Percentiles rank a stretch among this genome's conserved stretches.
Evolutionary conservation across 2,888 invertebrate species (phyloP).

Genomic region (Cinara cedri): DNA sequence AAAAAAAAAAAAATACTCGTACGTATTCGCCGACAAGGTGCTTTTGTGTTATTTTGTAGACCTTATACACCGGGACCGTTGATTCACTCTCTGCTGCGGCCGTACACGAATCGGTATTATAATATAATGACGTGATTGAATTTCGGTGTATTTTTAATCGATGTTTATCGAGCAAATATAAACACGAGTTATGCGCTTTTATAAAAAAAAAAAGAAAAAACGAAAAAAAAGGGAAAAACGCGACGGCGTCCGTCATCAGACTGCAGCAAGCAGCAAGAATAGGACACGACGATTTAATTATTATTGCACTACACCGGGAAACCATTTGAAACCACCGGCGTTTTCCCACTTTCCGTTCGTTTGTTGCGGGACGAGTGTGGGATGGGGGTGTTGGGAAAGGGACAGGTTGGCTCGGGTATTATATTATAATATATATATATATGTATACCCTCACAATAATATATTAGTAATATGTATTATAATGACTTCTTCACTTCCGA

Average conservation of each 20-base stretch:
- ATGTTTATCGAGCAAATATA: slow-evolving; percentile 43
- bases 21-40: not conserved
- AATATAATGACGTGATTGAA: slow-evolving; percentile 24
- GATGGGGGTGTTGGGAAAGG: too few species aligned
- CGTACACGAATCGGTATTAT: too few species aligned
- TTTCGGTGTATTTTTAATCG: slow-evolving; percentile 42
- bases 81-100: not conserved
- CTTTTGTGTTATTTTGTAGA: not conserved
- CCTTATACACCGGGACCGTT: not conserved
- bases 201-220: too few species aligned
- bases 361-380: too few species aligned
- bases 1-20: slow-evolving; percentile 20
- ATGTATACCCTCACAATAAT: too few species aligned
- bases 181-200: slow-evolving; percentile 21
- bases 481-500: slow-evolving; percentile 32
- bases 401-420: not conserved
- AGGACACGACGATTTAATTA: slow-evolving; percentile 29
- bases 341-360: not conserved
- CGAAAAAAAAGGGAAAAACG: too few species aligned
- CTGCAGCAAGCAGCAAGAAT: slow-evolving; percentile 9
- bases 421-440: too few species aligned
- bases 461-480: too few species aligned
- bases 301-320: slow-evolving; percentile 1
- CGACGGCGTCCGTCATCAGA: too few species aligned
- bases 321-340: slow-evolving; percentile 15